Evolutionary conservation across 1,140 invertebrate species (phyloP).

Genomic region (Bombus soroeensis): DNA sequence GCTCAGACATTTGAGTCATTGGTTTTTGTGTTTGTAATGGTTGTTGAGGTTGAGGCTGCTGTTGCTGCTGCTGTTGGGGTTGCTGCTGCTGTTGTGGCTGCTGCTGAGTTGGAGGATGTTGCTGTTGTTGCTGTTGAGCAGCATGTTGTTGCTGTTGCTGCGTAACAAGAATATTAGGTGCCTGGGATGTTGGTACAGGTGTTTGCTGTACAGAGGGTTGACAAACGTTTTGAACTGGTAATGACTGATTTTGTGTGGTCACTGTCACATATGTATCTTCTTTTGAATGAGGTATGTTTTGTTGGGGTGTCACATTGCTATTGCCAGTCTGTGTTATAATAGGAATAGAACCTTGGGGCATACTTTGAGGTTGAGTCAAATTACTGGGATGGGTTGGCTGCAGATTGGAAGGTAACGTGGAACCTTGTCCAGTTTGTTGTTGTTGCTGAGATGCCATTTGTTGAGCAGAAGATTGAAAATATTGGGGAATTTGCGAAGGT

Average conservation of each 20-base stretch:
- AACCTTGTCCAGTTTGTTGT: conserved; percentile 77
- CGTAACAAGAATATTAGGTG: conserved; percentile 72
- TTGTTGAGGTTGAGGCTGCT: conserved; percentile 62
- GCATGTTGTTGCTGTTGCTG: conserved; percentile 59
- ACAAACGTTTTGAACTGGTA: conserved; percentile 73
- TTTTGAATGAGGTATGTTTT: conserved; percentile 74
- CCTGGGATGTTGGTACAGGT: conserved; percentile 70
- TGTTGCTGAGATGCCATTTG: conserved; percentile 62
- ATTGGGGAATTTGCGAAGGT: conserved; percentile 73
- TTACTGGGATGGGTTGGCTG: conserved; percentile 83
- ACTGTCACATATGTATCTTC: conserved; percentile 73
- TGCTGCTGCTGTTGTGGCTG: conserved; percentile 38
- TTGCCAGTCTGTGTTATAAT: conserved; percentile 83
- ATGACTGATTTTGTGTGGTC: conserved; percentile 71
- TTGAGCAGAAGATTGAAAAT: conserved; percentile 70
- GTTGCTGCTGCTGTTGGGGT: conserved; percentile 56
- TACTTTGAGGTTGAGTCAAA: conserved; percentile 83
- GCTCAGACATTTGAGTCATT: conserved; percentile 74
- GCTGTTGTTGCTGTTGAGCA: conserved; percentile 46
- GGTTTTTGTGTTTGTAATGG: conserved; percentile 61
- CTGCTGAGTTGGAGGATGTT: conserved; percentile 33
- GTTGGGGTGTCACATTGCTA: conserved; percentile 82
- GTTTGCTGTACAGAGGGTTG: conserved; percentile 66
- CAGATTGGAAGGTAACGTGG: conserved; percentile 85
- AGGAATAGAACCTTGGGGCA: conserved; percentile 84